These are phyloP conservation scores for Cinara cedri DNA, from an alignment of 2,888 invertebrate genomes.

Conservation along the genomic window DNA sequence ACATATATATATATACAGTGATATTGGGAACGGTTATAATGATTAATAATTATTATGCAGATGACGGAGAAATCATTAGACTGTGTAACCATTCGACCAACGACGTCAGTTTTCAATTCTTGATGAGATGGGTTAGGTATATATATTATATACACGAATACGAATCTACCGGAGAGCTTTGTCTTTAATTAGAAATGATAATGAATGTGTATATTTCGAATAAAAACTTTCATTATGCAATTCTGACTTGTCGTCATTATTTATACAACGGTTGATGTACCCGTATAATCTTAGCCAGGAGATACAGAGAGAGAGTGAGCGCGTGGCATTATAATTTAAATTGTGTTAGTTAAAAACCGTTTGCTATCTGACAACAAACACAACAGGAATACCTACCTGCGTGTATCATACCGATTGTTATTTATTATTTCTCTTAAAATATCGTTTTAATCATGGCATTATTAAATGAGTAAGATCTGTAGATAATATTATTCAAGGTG, in stretches of 20 bases:
- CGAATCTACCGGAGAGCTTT: conserved; percentile 1
- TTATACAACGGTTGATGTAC: conserved; percentile 39
- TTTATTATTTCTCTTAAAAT: too few species aligned
- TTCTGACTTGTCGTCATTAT: conserved; percentile 38
- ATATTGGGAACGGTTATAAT: conserved; percentile 33
- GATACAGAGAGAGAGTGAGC: neutral
- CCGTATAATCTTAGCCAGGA: conserved; percentile 28
- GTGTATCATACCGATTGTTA: too few species aligned
- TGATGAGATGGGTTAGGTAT: conserved; percentile 36
- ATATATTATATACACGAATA: conserved; percentile 3
- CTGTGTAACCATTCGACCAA: conserved; percentile 33
- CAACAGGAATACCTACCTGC: neutral
- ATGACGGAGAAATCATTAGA: conserved; percentile 39
- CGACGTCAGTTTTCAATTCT: conserved; percentile 39
- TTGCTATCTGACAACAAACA: neutral
- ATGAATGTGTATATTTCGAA: conserved; percentile 52
- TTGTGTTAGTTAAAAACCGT: neutral
- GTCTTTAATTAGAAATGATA: conserved; percentile 57
- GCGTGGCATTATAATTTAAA: conserved; percentile 21
- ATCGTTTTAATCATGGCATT: neutral
- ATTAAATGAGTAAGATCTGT: neutral
- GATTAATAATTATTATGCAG: conserved; percentile 31
- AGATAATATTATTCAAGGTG: too few species aligned
- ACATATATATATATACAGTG: neutral
- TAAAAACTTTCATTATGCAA: conserved; percentile 48